Base-by-base conservation (phyloP, 2,113 vertebrate genomes). In the Anhinga anhinga region DNA sequence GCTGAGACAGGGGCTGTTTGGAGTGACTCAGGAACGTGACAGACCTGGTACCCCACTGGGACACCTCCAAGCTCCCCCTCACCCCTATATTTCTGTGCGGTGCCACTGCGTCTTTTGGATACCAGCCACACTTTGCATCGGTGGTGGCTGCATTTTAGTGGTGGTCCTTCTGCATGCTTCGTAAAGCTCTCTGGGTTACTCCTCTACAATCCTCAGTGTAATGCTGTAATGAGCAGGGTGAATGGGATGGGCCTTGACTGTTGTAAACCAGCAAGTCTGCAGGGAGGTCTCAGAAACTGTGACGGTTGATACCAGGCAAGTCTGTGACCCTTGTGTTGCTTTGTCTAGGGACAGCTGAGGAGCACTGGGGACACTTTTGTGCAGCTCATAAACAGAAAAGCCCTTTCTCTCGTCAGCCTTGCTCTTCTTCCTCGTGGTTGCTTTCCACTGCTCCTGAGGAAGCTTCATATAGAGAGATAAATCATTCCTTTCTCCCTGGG, bases 121-220 rank as follows among this genome's bases (percentile, higher is more conserved):
- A 9, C 38, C 79, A 18, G 42, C 15, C 38, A 1, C 3, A 0
- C 40, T 44, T 9, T 29, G 12, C 29, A 8, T 12, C 76, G 18
- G 42, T 0, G 18, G n/a, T 9, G 56, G 52, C 56, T 81, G 67
- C 20, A 0, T 52, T 40, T 61, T 12, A 5, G 45, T 12, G 50
- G 21, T 26, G 76, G 45, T 21, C 34, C 45, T 18, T 40, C 29
- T 22, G 49, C 3, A 5, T 5, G 0, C 38, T 38, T 38, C 0
- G 1, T 9, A 38, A 55, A 17, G 9, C 9, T 23, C 70, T 9
- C 36, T 3, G 84, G 65, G 62, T 30, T 5, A 2, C 40, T 55
- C 32, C 73, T 29, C 30, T 7, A 0, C n/a, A 5, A 0, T 7
- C n/a, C 12, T 8, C 21, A 1, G 47, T 1, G 16, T 20, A 9